Percentiles rank a stretch among this genome's conserved stretches.
These are phyloP conservation scores for Amyelois transitella DNA, from an alignment of 1,140 invertebrate species.

Conservation along the genomic window DNA sequence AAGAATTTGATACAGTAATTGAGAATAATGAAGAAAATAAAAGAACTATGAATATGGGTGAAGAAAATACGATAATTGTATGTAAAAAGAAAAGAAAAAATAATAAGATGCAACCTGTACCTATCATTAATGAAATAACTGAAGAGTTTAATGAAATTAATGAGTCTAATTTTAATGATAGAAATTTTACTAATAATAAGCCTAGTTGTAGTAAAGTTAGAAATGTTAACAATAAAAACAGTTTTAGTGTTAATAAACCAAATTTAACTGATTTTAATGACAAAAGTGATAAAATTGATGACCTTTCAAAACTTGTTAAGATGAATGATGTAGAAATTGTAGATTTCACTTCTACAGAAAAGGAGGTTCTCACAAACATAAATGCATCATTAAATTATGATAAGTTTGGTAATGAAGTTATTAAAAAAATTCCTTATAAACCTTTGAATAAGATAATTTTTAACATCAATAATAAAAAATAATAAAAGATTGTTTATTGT, in stretches of 20 bases:
- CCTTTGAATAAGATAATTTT: constrained; percentile 53
- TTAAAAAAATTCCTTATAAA: constrained; percentile 39
- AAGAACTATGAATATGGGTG: constrained; percentile 51
- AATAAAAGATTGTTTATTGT: constrained; percentile 6
- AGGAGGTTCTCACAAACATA: constrained; percentile 44
- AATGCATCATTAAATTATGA: constrained; percentile 55
- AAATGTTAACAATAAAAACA: constrained; percentile 2
- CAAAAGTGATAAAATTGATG: too few relatives aligned
- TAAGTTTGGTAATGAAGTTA: constrained; percentile 48
- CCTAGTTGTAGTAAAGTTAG: background rate
- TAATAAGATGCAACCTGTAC: constrained; percentile 17
- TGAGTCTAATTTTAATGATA: constrained; percentile 4
- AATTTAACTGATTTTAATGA: too few relatives aligned
- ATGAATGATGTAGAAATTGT: constrained; percentile 48
- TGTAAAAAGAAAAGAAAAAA: constrained; percentile 13
- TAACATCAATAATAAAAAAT: constrained; percentile 43
- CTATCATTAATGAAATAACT: constrained; percentile 18
- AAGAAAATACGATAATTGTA: constrained; percentile 34
- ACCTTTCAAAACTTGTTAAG: too few relatives aligned
- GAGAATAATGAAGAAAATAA: constrained; percentile 5
- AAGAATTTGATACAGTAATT: background rate
- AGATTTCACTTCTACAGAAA: constrained; percentile 45
- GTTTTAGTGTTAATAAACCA: constrained; percentile 11
- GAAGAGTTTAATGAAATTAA: constrained; percentile 7
- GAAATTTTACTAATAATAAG: background rate